These are phyloP conservation scores for Coenonympha arcania DNA, from an alignment of 2,888 invertebrate genomes.

Conservation along the genomic window DNA sequence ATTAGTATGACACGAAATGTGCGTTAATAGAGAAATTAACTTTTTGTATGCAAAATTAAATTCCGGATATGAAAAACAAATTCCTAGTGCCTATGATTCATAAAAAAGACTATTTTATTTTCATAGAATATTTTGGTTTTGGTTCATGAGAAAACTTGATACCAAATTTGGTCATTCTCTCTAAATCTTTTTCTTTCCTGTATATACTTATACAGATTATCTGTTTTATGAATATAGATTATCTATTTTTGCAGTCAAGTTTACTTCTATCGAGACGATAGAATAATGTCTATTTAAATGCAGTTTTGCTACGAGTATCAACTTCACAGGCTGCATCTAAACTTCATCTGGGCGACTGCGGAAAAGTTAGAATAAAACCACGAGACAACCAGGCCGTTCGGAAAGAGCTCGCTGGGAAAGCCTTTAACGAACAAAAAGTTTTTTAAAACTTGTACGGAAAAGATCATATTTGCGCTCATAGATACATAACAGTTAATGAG, in stretches of 20 bases:
- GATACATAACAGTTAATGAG: not conserved
- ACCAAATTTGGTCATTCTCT: too few relatives aligned
- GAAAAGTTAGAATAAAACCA: constrained; percentile 27
- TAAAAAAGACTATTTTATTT: too few relatives aligned
- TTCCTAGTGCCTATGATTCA: too few relatives aligned
- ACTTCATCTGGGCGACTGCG: constrained; percentile 24
- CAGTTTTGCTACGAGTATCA: constrained; percentile 20
- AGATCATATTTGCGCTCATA: not conserved
- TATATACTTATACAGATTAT: too few relatives aligned
- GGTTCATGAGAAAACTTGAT: too few relatives aligned
- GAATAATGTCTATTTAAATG: not conserved
- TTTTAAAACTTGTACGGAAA: not conserved
- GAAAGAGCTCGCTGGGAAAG: constrained; percentile 10
- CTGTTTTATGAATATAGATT: too few relatives aligned
- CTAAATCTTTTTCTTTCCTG: too few relatives aligned
- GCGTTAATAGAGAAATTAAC: too few relatives aligned
- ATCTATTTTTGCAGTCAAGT: not conserved
- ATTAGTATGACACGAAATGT: too few relatives aligned
- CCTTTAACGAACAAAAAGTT: not conserved
- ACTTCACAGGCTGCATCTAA: constrained; percentile 22
- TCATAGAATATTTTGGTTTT: too few relatives aligned
- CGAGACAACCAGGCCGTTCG: constrained; percentile 19
- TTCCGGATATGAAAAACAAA: too few relatives aligned
- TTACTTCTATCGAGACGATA: not conserved
- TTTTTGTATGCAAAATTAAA: too few relatives aligned